These are phyloP conservation scores for Drosophila aldrichi DNA, from an alignment of 2,888 invertebrate genomes.

Conservation along the genomic window DNA sequence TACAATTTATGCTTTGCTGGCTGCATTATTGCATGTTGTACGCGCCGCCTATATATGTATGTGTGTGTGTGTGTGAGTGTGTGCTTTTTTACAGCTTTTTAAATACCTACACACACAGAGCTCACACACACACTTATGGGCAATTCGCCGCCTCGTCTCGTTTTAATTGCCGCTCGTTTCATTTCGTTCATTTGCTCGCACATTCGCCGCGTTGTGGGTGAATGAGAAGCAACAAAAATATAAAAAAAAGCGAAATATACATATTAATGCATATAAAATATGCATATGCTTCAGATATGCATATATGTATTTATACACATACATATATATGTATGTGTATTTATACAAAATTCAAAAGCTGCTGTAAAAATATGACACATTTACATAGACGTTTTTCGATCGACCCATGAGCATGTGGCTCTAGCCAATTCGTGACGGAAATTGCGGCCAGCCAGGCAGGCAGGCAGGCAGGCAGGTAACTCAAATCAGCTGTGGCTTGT, in stretches of 20 bases:
- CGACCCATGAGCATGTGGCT: conserved; percentile 19
- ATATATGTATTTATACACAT: conserved; percentile 7
- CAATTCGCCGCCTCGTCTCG: conserved; percentile 58
- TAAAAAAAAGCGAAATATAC: conserved; percentile 18
- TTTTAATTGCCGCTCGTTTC: conserved; percentile 65
- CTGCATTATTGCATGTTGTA: conserved; percentile 84
- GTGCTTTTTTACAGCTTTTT: conserved; percentile 76
- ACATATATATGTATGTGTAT: neutral
- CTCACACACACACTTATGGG: conserved; percentile 18
- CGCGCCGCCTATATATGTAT: conserved; percentile 37
- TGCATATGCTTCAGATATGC: conserved; percentile 36
- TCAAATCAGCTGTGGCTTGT: conserved; percentile 68
- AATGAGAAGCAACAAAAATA: conserved; percentile 68
- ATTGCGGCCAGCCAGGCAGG: conserved; percentile 54
- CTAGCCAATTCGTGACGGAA: conserved; percentile 70
- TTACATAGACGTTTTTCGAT: conserved; percentile 28
- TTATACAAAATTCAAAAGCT: conserved; percentile 30
- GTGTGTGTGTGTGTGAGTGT: conserved; percentile 28
- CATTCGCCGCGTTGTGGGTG: conserved; percentile 69
- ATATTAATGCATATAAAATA: conserved; percentile 34
- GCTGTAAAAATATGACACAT: conserved; percentile 54
- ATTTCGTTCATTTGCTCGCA: conserved; percentile 50
- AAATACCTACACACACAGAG: conserved; percentile 54
- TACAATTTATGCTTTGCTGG: conserved; percentile 84
- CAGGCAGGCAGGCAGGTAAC: conserved; percentile 28